Base-by-base conservation (phyloP, 2,113 vertebrate genomes). In the Oncorhynchus kisutch region DNA sequence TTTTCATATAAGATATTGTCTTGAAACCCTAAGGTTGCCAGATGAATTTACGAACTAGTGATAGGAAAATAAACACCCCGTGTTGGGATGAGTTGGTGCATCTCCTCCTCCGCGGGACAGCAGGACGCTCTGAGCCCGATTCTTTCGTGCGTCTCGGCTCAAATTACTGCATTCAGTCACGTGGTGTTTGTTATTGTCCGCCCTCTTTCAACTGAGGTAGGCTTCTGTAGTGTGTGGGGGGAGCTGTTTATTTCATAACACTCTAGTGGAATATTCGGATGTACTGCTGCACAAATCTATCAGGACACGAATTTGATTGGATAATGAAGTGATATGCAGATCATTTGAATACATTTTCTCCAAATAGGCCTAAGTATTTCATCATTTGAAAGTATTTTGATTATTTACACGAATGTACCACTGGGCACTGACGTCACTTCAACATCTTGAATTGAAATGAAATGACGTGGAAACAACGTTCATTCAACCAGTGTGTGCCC, bases 111-210 rank as follows among this genome's bases (percentile, higher is more conserved):
- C 22, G 6, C 12, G 20, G 39, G 39, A 70, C 89, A 79, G 70
- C 54, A 39, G 81, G 87, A 90, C 57, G 84, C 81, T 81, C 76
- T 81, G 86, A 78, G n/a, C 51, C 12, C 14, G 67, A 70, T n/a
- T 87, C 57, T 81, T 80, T 70, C 66, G 83, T 75, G 84, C 1
- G 85, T 83, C 87, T 85, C 87, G 82, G 84, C 88, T 2, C 78
- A 66, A 76, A 84, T 85, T 84, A 81, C 85, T 85, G 91, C 84
- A 85, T 85, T 20, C 68, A 48, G 48, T 93, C 93, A 94, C 91
- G 87, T 93, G 91, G 29, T 86, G 75, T 90, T 85, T 91, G 84
- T 84, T 85, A 73, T 86, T 76, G 39, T 73, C 78, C 82, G 51
- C 16, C 3, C 4, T 54, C 51, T 18, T 45, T 45, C 11, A 45